phyloP scores from a whole-genome alignment of 2,888 invertebrate genomes.

The Pseudanteris insignis region DNA sequence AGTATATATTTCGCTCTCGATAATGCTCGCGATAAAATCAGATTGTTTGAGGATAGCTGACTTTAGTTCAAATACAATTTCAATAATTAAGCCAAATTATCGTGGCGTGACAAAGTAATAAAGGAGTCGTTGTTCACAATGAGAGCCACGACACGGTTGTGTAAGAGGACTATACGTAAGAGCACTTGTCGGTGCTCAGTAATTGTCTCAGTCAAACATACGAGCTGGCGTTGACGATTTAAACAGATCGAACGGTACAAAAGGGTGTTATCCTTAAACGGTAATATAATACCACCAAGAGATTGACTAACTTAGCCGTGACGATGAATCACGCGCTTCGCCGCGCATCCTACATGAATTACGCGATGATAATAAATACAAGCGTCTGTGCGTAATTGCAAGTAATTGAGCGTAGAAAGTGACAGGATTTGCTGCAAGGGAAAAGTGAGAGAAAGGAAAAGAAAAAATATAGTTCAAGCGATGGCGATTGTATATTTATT shows the following conservation, averaged over 20 bases:
- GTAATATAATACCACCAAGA: constrained; percentile 10
- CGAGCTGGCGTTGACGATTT: constrained; percentile 1
- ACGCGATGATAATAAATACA: constrained; percentile 41
- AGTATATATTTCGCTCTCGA: too few species aligned
- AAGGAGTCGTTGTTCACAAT: constrained; percentile 32
- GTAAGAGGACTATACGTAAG: constrained; percentile 22
- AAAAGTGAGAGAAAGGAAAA: constrained; percentile 9
- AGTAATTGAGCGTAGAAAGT: constrained; percentile 45
- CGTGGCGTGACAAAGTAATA: constrained; percentile 38
- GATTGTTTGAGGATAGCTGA: too few species aligned
- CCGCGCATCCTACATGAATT: constrained; percentile 34
- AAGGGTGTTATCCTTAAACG: constrained; percentile 38
- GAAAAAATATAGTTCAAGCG: too few species aligned
- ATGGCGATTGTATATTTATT: too few species aligned
- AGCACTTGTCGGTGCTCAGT: background rate
- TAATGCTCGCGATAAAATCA: too few species aligned
- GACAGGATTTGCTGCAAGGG: constrained; percentile 23
- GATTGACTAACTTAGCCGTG: constrained; percentile 28
- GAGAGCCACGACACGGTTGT: constrained; percentile 18
- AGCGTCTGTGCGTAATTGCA: constrained; percentile 42
- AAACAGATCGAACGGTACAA: constrained; percentile 6
- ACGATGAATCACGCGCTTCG: constrained; percentile 40
- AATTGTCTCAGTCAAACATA: constrained; percentile 16
- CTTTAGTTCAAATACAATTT: too few species aligned
- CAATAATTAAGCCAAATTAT: constrained; percentile 28